phyloP scores from a whole-genome alignment of 1,140 invertebrate genomes.

The Eumaeus atala region DNA sequence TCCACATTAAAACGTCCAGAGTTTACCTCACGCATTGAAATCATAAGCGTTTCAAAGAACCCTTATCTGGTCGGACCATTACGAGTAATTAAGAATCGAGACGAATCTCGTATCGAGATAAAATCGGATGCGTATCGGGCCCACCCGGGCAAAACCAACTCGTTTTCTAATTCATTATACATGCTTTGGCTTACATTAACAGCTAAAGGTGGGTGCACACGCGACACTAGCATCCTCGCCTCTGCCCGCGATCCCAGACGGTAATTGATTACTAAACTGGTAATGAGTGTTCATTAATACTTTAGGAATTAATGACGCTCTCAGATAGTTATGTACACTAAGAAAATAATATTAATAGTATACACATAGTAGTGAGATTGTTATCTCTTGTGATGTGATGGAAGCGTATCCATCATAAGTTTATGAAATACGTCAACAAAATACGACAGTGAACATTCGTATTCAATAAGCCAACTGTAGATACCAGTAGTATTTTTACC shows the following conservation, averaged over 20 bases:
- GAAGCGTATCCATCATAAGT: too few species aligned
- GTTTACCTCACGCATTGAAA: slow-evolving; percentile 66
- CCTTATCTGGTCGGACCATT: slow-evolving; percentile 49
- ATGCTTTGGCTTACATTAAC: slow-evolving; percentile 49
- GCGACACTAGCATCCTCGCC: slow-evolving; percentile 14
- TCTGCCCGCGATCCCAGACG: background rate
- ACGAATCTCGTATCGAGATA: slow-evolving; percentile 59
- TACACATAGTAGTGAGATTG: too few species aligned
- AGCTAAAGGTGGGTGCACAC: slow-evolving; percentile 27
- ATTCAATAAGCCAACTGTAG: too few species aligned
- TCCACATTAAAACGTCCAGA: slow-evolving; percentile 37
- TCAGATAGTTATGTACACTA: background rate
- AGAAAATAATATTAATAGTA: too few species aligned
- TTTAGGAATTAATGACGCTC: background rate
- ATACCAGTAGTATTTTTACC: too few species aligned
- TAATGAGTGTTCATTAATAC: background rate
- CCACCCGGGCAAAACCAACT: slow-evolving; percentile 49
- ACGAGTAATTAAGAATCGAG: slow-evolving; percentile 66
- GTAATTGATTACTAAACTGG: background rate
- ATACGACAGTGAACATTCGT: too few species aligned
- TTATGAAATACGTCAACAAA: too few species aligned
- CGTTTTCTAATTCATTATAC: slow-evolving; percentile 64
- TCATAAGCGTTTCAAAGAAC: slow-evolving; percentile 72
- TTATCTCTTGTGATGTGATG: too few species aligned
- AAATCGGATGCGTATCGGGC: slow-evolving; percentile 55